Conservation (phyloP, 2,888 invertebrate species). For the Drosophila meridionalis region DNA sequence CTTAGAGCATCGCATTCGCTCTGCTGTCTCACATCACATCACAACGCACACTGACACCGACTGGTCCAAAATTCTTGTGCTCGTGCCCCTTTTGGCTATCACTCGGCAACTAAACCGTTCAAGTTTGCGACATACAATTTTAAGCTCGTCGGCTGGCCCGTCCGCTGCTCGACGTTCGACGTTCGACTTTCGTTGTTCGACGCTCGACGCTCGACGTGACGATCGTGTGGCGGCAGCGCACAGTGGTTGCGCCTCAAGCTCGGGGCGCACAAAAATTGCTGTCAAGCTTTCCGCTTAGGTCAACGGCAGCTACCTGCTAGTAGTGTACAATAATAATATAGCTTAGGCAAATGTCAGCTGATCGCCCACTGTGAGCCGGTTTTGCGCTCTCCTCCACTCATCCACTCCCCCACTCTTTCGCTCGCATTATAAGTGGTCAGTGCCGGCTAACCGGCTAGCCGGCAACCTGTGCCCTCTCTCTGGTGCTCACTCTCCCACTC, state of each 20-base stretch:
- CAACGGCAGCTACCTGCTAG: neutral
- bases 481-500: neutral
- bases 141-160: conserved; percentile 47
- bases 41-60: conserved; percentile 45
- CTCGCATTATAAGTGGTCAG: conserved; percentile 40
- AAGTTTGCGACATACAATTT: conserved; percentile 60
- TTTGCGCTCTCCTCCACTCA: conserved; percentile 27
- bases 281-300: neutral
- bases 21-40: conserved; percentile 36
- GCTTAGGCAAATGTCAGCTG: conserved; percentile 13
- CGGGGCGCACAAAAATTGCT: conserved; percentile 1
- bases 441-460: conserved; percentile 66
- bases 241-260: conserved; percentile 36
- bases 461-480: conserved; percentile 50
- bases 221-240: conserved; percentile 49
- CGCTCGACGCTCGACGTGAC: conserved; percentile 25
- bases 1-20: conserved; percentile 32
- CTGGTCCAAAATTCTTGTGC: conserved; percentile 37
- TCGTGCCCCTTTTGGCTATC: conserved; percentile 67
- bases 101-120: conserved; percentile 58
- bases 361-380: conserved; percentile 57
- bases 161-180: conserved; percentile 22
- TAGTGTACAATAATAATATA: neutral
- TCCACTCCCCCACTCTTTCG: conserved; percentile 33
- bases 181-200: conserved; percentile 8